Evolutionary conservation across 2,113 vertebrate genomes (phyloP).

Genomic region (Malurus melanocephalus): DNA sequence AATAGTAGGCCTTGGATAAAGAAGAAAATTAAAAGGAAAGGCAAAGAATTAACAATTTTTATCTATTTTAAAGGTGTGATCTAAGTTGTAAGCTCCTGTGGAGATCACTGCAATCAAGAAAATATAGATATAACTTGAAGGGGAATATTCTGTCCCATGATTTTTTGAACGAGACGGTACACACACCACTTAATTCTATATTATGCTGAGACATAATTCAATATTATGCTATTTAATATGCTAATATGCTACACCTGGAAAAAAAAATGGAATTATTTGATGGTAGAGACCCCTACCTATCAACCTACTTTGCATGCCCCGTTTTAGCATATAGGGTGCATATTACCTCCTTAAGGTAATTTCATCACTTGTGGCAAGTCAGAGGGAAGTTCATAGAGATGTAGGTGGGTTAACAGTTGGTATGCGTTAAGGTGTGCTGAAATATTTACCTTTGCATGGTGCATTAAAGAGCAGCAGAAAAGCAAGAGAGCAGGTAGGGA

Average conservation of each 20-base stretch:
- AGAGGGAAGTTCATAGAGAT: not conserved
- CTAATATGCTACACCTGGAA: not conserved
- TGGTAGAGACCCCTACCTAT: not conserved
- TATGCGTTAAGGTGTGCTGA: not conserved
- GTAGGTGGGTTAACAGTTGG: not conserved
- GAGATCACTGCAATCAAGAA: not conserved
- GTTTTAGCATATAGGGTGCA: not conserved
- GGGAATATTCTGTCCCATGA: not conserved
- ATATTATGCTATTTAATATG: not conserved
- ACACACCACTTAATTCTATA: not conserved
- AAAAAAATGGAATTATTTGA: not conserved
- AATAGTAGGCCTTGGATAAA: not conserved
- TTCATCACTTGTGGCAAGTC: accelerated
- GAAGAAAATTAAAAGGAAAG: not conserved
- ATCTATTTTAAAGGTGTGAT: not conserved
- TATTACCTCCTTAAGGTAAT: not conserved
- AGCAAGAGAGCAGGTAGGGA: not conserved
- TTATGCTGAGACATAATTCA: not conserved
- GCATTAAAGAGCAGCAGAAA: not conserved
- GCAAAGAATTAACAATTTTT: not conserved
- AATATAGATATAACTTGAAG: not conserved
- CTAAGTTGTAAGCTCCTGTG: not conserved
- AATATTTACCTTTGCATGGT: not conserved
- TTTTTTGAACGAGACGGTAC: not conserved
- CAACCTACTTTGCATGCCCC: no score